These are phyloP conservation scores for Tamias sibiricus DNA, from an alignment of 2,113 vertebrate genomes.

Conservation along the genomic window DNA sequence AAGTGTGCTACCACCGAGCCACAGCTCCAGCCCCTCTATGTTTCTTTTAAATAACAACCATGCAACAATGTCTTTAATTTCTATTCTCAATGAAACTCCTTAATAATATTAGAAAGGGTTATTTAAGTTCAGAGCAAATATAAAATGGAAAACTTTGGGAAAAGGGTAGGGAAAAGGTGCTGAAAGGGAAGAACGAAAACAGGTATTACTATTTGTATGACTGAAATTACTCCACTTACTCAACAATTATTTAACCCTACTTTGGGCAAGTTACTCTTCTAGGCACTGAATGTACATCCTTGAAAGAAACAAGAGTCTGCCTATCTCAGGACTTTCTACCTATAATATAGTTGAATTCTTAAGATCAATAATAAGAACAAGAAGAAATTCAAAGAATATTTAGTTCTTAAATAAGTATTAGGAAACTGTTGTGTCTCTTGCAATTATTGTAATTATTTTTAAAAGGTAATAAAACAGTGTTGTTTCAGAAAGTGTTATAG, in stretches of 20 bases:
- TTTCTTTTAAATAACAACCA: not conserved
- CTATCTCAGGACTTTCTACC: not conserved
- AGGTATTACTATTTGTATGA: not conserved
- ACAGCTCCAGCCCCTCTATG: too few relatives aligned
- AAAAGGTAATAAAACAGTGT: not conserved
- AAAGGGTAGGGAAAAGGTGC: not conserved
- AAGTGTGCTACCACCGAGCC: too few relatives aligned
- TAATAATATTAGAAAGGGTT: not conserved
- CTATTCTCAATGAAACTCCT: not conserved
- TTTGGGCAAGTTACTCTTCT: not conserved
- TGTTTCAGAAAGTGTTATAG: not conserved
- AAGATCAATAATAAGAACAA: not conserved
- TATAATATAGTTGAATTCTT: not conserved
- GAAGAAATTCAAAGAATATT: constrained; percentile 1
- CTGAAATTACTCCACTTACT: not conserved
- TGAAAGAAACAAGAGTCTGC: not conserved
- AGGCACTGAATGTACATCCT: not conserved
- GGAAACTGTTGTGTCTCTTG: not conserved
- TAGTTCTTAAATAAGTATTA: not conserved
- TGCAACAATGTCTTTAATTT: not conserved
- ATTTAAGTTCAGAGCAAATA: constrained; percentile 27
- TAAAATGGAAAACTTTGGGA: not conserved
- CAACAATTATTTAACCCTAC: not conserved
- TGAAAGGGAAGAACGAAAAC: not conserved
- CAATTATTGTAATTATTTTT: not conserved